These are phyloP conservation scores for Drosophila kikkawai DNA, from an alignment of 1,140 invertebrate species.

Conservation along the genomic window DNA sequence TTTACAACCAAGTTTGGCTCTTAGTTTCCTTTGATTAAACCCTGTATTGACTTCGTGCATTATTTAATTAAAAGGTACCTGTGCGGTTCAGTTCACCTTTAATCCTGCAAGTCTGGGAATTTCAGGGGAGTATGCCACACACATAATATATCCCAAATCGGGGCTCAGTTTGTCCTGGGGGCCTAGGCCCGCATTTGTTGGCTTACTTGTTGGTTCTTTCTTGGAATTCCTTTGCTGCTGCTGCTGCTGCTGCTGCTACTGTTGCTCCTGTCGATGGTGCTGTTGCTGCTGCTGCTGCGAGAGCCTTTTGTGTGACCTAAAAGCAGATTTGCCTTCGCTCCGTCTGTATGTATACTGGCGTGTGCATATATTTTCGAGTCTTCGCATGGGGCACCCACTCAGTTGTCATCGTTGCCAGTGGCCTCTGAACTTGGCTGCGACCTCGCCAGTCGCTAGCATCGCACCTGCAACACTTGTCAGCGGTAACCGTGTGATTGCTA, in stretches of 20 bases:
- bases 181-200: conserved; percentile 9
- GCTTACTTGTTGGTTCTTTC: conserved; percentile 34
- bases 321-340: conserved; percentile 48
- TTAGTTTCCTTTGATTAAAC: background rate
- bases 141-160: background rate
- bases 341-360: conserved; percentile 53
- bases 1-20: background rate
- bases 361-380: conserved; percentile 41
- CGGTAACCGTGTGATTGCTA: conserved; percentile 4
- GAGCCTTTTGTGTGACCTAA: conserved; percentile 54
- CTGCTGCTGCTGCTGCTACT: conserved; percentile 5
- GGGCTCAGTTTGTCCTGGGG: conserved; percentile 2
- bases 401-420: conserved; percentile 24
- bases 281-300: conserved; percentile 25
- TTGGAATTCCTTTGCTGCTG: conserved; percentile 26
- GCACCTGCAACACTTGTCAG: conserved; percentile 6
- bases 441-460: conserved; percentile 12
- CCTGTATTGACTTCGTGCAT: conserved; percentile 1
- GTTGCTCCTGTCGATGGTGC: conserved; percentile 12
- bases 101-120: conserved; percentile 1
- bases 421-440: background rate
- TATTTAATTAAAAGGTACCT: conserved; percentile 4
- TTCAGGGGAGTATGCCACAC: background rate
- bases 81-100: conserved; percentile 5
- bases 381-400: conserved; percentile 2